phyloP scores from a whole-genome alignment of 2,888 invertebrate species.

The Mythimna lalbum region DNA sequence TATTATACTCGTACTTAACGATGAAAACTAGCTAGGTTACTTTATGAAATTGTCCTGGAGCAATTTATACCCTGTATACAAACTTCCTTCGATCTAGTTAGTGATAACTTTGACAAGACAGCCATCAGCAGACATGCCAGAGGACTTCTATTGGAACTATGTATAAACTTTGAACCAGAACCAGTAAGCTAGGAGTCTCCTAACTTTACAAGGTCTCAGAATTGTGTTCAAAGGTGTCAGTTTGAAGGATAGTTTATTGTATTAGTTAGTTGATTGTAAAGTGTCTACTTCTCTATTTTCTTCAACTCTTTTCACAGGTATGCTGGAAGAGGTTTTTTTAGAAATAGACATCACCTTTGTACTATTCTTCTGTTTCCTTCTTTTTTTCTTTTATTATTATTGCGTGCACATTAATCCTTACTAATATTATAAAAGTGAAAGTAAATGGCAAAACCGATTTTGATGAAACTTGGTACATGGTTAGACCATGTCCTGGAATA shows the following conservation, averaged over 20 bases:
- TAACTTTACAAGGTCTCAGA: slow-evolving; percentile 8
- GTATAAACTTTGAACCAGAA: slow-evolving; percentile 12
- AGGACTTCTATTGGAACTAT: neutral
- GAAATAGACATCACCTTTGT: no score
- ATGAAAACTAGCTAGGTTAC: neutral
- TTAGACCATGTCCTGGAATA: no score
- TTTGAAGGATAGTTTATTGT: neutral
- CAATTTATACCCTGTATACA: neutral
- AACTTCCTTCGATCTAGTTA: neutral
- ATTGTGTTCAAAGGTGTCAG: slow-evolving; percentile 7
- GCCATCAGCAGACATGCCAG: neutral
- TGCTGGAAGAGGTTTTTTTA: no score
- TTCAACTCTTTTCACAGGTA: no score
- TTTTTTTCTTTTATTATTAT: no score
- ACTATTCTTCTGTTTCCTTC: no score
- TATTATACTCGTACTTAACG: neutral
- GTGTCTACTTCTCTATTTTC: no score
- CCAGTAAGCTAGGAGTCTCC: slow-evolving; percentile 30
- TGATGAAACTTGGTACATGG: no score
- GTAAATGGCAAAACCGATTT: no score
- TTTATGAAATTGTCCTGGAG: neutral
- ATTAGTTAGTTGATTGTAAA: neutral
- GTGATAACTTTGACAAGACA: neutral
- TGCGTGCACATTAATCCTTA: no score
- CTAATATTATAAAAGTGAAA: no score